phyloP scores from a whole-genome alignment of 2,113 vertebrate species.

The Petroica traversi region DNA sequence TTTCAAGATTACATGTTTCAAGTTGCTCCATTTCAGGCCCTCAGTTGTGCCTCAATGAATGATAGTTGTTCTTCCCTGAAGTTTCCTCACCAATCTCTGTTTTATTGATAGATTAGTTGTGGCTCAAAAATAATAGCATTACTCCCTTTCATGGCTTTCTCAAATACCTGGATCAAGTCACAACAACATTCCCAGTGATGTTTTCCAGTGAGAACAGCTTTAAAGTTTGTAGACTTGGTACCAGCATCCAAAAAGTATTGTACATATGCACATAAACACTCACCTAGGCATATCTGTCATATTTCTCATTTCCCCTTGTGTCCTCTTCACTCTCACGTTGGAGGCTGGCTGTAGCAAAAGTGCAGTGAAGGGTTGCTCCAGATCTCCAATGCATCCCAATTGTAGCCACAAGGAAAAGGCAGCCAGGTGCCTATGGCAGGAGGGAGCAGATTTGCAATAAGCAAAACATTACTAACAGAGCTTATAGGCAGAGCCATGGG shows the following conservation, averaged over 20 bases:
- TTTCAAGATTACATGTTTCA: background rate
- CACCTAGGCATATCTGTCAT: background rate
- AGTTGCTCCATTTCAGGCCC: background rate
- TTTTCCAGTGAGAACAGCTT: background rate
- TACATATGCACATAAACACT: background rate
- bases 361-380: background rate
- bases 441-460: background rate
- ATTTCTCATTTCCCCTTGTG: background rate
- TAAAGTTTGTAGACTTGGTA: background rate
- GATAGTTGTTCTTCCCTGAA: background rate
- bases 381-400: accelerated
- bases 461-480: background rate
- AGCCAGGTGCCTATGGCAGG: background rate
- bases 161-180: conserved; percentile 8
- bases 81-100: background rate
- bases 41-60: background rate
- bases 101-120: conserved; percentile 18
- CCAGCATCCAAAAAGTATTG: background rate
- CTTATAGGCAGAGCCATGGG: background rate
- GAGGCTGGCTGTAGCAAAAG: background rate
- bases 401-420: background rate
- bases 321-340: background rate
- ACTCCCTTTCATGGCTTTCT: background rate
- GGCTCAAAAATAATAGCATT: background rate
- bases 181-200: background rate